phyloP scores from a whole-genome alignment of 2,797 vertebrate genomes.

The Furcifer pardalis region DNA sequence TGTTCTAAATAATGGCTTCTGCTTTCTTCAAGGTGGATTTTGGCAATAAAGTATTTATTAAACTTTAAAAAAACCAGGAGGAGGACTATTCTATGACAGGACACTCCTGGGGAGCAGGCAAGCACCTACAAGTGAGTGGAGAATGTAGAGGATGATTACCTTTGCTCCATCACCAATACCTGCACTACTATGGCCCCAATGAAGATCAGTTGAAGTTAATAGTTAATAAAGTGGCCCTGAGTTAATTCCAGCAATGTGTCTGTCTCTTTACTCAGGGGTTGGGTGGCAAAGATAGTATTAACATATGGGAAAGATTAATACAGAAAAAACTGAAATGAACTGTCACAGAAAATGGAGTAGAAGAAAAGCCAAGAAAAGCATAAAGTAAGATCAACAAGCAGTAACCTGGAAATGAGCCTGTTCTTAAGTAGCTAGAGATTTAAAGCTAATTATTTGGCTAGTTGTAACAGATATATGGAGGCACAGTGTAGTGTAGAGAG shows the following conservation, averaged over 20 bases:
- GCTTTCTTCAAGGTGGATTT: slow-evolving; percentile 11
- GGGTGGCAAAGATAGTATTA: not conserved
- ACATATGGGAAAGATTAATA: not conserved
- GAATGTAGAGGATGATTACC: too few relatives aligned
- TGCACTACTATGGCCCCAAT: too few relatives aligned
- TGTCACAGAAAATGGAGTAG: not conserved
- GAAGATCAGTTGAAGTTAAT: too few relatives aligned
- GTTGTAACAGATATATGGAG: not conserved
- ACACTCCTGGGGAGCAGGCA: too few relatives aligned
- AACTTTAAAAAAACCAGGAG: too few relatives aligned
- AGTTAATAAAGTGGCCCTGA: too few relatives aligned
- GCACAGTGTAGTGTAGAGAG: too few relatives aligned
- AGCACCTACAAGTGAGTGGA: too few relatives aligned
- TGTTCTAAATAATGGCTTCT: slow-evolving; percentile 53
- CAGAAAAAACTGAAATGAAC: not conserved
- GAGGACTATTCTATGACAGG: too few relatives aligned
- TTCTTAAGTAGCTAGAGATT: not conserved
- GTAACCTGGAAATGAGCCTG: not conserved
- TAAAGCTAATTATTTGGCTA: not conserved
- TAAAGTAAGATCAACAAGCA: not conserved
- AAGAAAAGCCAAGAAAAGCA: not conserved
- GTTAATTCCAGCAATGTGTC: too few relatives aligned
- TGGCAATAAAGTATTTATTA: not conserved
- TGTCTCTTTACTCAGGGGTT: too few relatives aligned
- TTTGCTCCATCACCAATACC: too few relatives aligned